A percentile compares a stretch with the other conserved stretches of the same genome.
Conservation (phyloP, 2,113 vertebrate species). For the Mus spicilegus region DNA sequence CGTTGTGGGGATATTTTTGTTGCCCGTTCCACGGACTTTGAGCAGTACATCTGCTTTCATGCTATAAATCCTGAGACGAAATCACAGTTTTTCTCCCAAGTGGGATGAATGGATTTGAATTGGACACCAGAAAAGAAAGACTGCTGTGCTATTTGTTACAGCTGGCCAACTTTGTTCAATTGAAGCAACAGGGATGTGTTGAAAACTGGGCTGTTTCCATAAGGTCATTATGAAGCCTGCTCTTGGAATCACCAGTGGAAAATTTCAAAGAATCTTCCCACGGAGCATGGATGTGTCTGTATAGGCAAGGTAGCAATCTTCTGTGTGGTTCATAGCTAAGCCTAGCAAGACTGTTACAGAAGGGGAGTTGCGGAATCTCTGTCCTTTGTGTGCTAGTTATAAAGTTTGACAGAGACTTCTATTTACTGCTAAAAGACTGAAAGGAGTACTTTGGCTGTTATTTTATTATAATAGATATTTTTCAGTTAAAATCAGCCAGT, state of each 20-base stretch:
- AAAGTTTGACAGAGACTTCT: background rate
- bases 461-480: background rate
- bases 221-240: constrained; percentile 61
- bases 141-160: constrained; percentile 69
- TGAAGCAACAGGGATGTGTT: constrained; percentile 64
- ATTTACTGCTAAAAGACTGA: background rate
- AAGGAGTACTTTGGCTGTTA: background rate
- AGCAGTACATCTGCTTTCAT: constrained; percentile 55
- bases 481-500: background rate
- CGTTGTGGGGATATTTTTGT: background rate
- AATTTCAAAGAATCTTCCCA: constrained; percentile 58
- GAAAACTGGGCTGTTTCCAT: constrained; percentile 54
- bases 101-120: constrained; percentile 64
- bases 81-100: constrained; percentile 56
- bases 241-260: constrained; percentile 49
- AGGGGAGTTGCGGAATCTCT: background rate
- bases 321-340: background rate
- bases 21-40: constrained; percentile 26
- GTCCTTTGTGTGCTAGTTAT: background rate
- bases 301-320: background rate
- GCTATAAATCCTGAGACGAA: constrained; percentile 69
- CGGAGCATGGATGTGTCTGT: background rate
- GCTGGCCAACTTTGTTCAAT: constrained; percentile 57
- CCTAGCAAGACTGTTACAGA: background rate
- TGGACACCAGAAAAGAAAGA: constrained; percentile 57